Percentiles rank a stretch among this genome's conserved stretches.
These are phyloP conservation scores for Malurus splendens DNA, from an alignment of 2,797 vertebrate species.

Conservation along the genomic window DNA sequence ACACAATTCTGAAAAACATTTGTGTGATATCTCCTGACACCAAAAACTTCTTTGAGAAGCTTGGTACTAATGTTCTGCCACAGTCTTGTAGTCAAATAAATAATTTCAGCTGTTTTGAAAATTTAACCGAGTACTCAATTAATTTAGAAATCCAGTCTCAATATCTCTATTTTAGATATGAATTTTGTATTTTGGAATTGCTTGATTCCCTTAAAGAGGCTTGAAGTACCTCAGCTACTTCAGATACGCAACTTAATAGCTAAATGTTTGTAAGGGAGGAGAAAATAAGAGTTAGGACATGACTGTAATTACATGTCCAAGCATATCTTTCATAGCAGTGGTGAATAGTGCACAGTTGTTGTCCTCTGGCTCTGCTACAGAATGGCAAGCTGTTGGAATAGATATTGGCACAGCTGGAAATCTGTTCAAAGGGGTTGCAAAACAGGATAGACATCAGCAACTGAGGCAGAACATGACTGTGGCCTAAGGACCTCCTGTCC, in stretches of 20 bases:
- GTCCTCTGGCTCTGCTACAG: background rate
- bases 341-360: background rate
- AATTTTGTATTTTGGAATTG: background rate
- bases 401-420: background rate
- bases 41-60: background rate
- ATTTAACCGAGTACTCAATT: background rate
- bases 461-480: background rate
- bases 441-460: background rate
- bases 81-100: background rate
- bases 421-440: background rate
- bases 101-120: background rate
- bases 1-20: background rate
- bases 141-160: background rate
- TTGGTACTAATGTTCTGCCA: background rate
- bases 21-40: background rate
- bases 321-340: background rate
- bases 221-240: background rate
- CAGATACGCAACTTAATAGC: background rate
- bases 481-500: background rate
- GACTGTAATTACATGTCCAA: background rate
- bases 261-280: background rate
- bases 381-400: background rate
- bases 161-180: background rate
- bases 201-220: background rate
- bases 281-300: background rate